phyloP scores from a whole-genome alignment of 2,888 invertebrate species.

The Nomada ferruginata region DNA sequence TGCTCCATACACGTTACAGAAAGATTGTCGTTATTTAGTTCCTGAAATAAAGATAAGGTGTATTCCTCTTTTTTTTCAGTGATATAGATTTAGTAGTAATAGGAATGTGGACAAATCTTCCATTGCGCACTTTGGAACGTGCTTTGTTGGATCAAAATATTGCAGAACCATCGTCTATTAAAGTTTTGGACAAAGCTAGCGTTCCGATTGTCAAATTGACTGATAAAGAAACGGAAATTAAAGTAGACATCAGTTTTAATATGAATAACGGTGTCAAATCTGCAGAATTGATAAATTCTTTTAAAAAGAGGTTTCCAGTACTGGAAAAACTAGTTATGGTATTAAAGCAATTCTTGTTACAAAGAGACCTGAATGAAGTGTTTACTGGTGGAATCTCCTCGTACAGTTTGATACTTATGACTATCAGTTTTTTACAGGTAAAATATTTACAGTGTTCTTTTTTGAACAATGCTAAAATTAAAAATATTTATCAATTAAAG shows the following conservation, averaged over 20 bases:
- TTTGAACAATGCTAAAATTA: neutral
- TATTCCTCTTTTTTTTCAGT: slow-evolving; percentile 82
- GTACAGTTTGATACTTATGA: slow-evolving; percentile 99
- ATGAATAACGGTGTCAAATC: slow-evolving; percentile 99
- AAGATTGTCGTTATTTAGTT: neutral
- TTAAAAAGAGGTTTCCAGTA: slow-evolving; percentile 94
- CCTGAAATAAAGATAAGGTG: neutral
- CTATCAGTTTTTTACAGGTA: slow-evolving; percentile 97
- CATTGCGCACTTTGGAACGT: slow-evolving; percentile 95
- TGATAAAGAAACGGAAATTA: slow-evolving; percentile 92
- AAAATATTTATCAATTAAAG: neutral
- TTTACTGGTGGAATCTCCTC: slow-evolving; percentile 99
- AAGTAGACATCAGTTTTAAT: slow-evolving; percentile 99
- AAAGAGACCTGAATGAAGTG: slow-evolving; percentile 99
- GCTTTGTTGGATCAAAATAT: slow-evolving; percentile 95
- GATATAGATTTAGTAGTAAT: slow-evolving; percentile 88
- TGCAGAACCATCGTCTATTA: slow-evolving; percentile 94
- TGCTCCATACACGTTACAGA: neutral
- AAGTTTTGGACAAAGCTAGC: slow-evolving; percentile 98
- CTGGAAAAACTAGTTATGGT: slow-evolving; percentile 98
- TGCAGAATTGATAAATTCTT: slow-evolving; percentile 97
- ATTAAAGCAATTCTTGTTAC: slow-evolving; percentile 98
- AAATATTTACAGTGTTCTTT: slow-evolving; percentile 42
- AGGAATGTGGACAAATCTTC: slow-evolving; percentile 96
- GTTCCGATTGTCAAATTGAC: slow-evolving; percentile 99